Evolutionary conservation across 1,140 invertebrate genomes (phyloP), one percentile per base, ranked within the genome.

Genomic region (Pseudoatta argentina): DNA sequence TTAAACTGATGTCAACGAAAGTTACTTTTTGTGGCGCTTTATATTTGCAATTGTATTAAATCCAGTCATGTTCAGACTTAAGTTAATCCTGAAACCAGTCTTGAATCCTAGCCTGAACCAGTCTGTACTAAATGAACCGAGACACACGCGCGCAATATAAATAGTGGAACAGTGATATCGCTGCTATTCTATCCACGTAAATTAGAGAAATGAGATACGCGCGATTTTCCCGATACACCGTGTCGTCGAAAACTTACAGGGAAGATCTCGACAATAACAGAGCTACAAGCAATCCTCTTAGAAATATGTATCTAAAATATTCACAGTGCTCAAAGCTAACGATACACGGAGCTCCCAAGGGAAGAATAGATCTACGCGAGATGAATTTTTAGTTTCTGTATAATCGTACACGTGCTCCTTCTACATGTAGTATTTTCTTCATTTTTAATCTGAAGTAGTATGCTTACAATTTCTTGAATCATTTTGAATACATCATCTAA

Each of bases 231-330:
- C 78, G 57, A 48, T 61, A 21, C 39, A 34, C 44, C 53, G 53
- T 34, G 61, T 57, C 72, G 61, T 63, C 67, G 69, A 89, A 71
- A 63, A 66, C 16, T 57, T 81, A 61, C 76, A 69, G 66, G 64
- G 72, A 72, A 63, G 61, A 44, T 89, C 59, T 69, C 86, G 89
- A 90, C 88, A 90, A 90, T 90, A 90, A 90, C 89, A 89, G 89
- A 90, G 89, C 89, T 89, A 83, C 81, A 82, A 86, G 86, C 59
- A 82, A 81, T 77, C 59, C 61, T 78, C 44, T 72, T 44, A 8
- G 72, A 87, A 57, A 72, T 39, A 48, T 57, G 8, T 30, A 63
- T 73, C 85, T 89, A 86, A 82, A 76, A 57, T 75, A 73, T 71
- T 57, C 63, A 24, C 55, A 59, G 34, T 77, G 66, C 61, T 51